Conservation (phyloP, 2,113 vertebrate genomes). For the Lepus americanus region DNA sequence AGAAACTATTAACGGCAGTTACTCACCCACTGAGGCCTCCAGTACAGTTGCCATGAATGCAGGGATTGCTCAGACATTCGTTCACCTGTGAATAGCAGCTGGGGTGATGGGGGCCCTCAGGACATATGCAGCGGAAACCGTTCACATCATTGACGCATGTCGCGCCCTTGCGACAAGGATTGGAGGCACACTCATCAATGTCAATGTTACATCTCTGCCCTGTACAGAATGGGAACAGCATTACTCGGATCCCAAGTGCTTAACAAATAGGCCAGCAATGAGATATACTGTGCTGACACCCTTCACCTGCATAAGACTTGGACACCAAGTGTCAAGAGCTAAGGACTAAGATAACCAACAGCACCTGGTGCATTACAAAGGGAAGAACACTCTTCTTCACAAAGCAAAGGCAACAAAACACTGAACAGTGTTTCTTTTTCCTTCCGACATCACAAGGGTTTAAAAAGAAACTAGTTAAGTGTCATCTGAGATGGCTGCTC, state of each 20-base stretch:
- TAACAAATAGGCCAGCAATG: neutral
- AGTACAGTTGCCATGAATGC: conserved; percentile 92
- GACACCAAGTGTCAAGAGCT: neutral
- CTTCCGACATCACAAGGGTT: neutral
- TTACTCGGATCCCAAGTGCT: neutral
- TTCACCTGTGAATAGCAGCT: conserved; percentile 93
- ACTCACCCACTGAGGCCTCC: conserved; percentile 91
- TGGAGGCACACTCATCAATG: conserved; percentile 95
- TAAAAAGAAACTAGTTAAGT: neutral
- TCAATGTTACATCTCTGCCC: conserved; percentile 92
- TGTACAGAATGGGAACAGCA: conserved; percentile 60
- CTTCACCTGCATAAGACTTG: neutral
- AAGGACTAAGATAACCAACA: neutral
- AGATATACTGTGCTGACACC: neutral
- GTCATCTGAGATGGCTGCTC: neutral
- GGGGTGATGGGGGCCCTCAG: conserved; percentile 91
- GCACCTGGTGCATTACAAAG: neutral
- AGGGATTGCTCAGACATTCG: conserved; percentile 92
- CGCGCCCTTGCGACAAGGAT: conserved; percentile 94
- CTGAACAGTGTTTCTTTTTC: neutral
- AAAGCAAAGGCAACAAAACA: neutral
- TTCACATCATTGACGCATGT: conserved; percentile 93
- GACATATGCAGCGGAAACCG: conserved; percentile 92
- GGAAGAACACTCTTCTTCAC: neutral
- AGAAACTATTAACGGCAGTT: neutral